These are phyloP conservation scores for Tuta absoluta DNA, from an alignment of 2,888 invertebrate species.

Conservation along the genomic window DNA sequence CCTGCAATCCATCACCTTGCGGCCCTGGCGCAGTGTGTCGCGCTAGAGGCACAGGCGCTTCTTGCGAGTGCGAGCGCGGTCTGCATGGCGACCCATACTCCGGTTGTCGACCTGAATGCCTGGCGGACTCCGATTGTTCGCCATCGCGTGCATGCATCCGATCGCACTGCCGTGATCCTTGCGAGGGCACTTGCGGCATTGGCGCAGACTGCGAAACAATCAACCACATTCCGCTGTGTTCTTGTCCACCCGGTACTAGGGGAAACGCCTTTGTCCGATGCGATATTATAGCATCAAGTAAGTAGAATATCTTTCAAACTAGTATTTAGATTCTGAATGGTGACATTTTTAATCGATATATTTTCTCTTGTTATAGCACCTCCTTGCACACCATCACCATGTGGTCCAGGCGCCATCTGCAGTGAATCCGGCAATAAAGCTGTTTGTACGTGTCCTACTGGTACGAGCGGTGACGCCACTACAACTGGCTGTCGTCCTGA, in stretches of 20 bases:
- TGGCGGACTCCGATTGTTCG: slow-evolving; percentile 93
- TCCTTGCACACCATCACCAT: slow-evolving; percentile 87
- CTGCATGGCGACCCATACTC: slow-evolving; percentile 89
- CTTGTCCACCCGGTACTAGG: slow-evolving; percentile 86
- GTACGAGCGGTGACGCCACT: slow-evolving; percentile 87
- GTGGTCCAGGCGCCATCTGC: slow-evolving; percentile 90
- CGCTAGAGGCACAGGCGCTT: slow-evolving; percentile 84
- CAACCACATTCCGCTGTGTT: slow-evolving; percentile 87
- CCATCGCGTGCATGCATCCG: slow-evolving; percentile 90
- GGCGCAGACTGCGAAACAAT: slow-evolving; percentile 89
- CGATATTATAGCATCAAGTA: slow-evolving; percentile 63
- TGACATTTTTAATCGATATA: not conserved
- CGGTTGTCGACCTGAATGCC: slow-evolving; percentile 90
- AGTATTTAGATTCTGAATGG: not conserved
- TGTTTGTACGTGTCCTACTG: slow-evolving; percentile 87
- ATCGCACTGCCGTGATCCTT: slow-evolving; percentile 92
- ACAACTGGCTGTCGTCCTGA: slow-evolving; percentile 91
- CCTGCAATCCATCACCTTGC: slow-evolving; percentile 93
- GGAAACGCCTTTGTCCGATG: slow-evolving; percentile 86
- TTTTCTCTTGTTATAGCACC: slow-evolving; percentile 69
- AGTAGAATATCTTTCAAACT: not conserved
- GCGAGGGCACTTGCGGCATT: slow-evolving; percentile 89
- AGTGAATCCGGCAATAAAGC: slow-evolving; percentile 79
- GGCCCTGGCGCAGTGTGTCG: slow-evolving; percentile 91
- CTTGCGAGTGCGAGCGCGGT: slow-evolving; percentile 87